phyloP scores from a whole-genome alignment of 2,113 vertebrate species.

The Toxostoma redivivum region DNA sequence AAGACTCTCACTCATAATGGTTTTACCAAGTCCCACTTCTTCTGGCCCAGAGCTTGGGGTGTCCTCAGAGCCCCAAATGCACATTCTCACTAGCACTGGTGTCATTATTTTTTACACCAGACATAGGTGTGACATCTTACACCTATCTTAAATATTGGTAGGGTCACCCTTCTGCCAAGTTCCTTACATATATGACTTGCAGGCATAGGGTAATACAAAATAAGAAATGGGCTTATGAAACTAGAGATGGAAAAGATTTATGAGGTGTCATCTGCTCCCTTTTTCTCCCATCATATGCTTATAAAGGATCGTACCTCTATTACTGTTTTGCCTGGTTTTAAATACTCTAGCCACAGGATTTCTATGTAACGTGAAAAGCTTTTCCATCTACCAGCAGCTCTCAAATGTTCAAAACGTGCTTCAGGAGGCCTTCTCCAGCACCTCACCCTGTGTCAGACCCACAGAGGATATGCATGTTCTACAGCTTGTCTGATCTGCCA shows the following conservation, averaged over 20 bases:
- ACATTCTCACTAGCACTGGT: neutral
- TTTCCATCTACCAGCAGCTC: neutral
- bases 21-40: neutral
- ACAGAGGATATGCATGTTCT: neutral
- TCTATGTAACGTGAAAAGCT: neutral
- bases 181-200: neutral
- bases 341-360: neutral
- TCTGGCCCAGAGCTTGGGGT: neutral
- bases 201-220: neutral
- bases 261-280: neutral
- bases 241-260: neutral
- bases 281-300: neutral
- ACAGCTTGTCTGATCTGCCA: neutral
- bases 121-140: neutral
- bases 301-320: neutral
- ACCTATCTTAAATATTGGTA: neutral
- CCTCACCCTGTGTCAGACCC: accelerated
- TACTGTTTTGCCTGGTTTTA: neutral
- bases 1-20: neutral
- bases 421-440: neutral
- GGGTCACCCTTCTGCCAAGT: neutral
- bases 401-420: neutral
- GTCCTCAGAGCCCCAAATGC: neutral
- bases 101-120: neutral
- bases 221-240: neutral